phyloP scores from a whole-genome alignment of 2,888 invertebrate species.

The Leucania comma region DNA sequence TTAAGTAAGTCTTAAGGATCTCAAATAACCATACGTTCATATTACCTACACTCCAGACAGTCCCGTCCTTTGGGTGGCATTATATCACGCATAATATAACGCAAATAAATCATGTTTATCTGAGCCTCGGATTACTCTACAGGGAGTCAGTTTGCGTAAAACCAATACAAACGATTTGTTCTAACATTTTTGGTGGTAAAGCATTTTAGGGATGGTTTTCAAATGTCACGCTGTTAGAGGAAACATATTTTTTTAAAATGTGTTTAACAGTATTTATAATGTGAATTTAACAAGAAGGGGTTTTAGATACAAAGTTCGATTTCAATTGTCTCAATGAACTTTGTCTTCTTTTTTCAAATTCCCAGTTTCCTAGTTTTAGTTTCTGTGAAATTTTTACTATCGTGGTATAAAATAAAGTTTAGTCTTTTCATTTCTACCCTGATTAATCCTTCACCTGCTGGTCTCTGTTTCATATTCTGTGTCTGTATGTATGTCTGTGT shows the following conservation, averaged over 20 bases:
- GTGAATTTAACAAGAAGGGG: no score
- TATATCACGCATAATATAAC: slow-evolving; percentile 51
- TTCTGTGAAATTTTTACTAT: no score
- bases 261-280: no score
- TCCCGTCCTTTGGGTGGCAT: slow-evolving; percentile 63
- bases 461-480: no score
- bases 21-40: slow-evolving; percentile 23
- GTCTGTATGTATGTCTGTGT: no score
- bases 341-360: no score
- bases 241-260: background rate
- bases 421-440: no score
- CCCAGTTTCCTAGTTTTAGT: no score
- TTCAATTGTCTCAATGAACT: no score
- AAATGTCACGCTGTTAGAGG: background rate
- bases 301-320: no score
- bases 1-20: slow-evolving; percentile 1
- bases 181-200: slow-evolving; percentile 6
- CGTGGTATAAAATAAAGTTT: no score
- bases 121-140: slow-evolving; percentile 60
- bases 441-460: no score
- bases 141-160: slow-evolving; percentile 58
- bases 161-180: slow-evolving; percentile 51
- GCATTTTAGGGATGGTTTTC: slow-evolving; percentile 5
- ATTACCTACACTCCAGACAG: slow-evolving; percentile 30
- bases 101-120: slow-evolving; percentile 69